These are phyloP conservation scores for Ooceraea biroi DNA, from an alignment of 1,140 invertebrate species.

Conservation along the genomic window DNA sequence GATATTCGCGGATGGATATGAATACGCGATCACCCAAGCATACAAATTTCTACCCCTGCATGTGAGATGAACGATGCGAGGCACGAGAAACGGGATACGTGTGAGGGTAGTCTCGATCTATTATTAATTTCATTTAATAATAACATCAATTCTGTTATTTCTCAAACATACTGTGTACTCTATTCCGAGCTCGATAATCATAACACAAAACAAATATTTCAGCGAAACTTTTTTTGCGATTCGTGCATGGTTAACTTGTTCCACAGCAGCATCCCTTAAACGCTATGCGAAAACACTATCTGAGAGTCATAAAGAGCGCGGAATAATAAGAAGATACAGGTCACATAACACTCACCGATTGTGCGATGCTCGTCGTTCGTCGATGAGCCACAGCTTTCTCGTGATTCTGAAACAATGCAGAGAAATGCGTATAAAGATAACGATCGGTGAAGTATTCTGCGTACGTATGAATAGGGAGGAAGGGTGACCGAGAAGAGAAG, in stretches of 20 bases:
- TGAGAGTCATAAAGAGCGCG: background rate
- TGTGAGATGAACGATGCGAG: conserved; percentile 2
- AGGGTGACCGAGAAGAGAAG: background rate
- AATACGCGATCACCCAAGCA: conserved; percentile 25
- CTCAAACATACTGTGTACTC: too few relatives aligned
- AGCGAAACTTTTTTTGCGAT: background rate
- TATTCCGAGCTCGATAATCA: too few relatives aligned
- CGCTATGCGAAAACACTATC: background rate
- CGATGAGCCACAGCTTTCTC: background rate
- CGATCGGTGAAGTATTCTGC: background rate
- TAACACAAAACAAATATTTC: too few relatives aligned
- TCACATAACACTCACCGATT: conserved; percentile 52
- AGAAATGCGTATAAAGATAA: conserved; percentile 42
- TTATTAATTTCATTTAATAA: background rate
- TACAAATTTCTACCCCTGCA: conserved; percentile 9
- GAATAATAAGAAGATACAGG: background rate
- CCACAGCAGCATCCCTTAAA: background rate
- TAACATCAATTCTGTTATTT: background rate
- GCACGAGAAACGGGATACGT: background rate
- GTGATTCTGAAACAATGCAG: conserved; percentile 72
- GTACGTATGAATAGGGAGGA: background rate
- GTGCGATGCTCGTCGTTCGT: background rate
- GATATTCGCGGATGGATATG: conserved; percentile 33
- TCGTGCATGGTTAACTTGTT: background rate
- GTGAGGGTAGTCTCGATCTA: background rate